Base-by-base conservation (phyloP, 2,113 vertebrate species). In the Chaetorhynchus papuensis region DNA sequence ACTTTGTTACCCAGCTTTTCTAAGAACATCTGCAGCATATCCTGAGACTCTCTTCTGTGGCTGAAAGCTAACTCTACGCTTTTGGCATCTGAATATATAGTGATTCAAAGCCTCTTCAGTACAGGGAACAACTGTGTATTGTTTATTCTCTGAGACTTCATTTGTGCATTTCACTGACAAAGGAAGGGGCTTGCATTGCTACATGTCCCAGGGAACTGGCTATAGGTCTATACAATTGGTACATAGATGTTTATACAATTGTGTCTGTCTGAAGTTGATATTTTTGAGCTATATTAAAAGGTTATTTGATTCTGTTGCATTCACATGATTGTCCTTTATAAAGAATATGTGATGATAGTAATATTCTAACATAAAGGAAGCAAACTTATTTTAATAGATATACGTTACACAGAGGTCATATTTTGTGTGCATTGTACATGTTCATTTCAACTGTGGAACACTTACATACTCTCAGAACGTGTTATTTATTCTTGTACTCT, bases 21-120 rank as follows among this genome's bases (percentile, higher is more conserved):
- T 59, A 37, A 87, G 83, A 86, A 89, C 89, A 92, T 93, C 93
- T 97, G 93, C 64, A 64, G 83, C 0, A 0, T 66, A 89, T 86
- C 76, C 80, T 89, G 64, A 83, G 79, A 90, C 23, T 76, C 31
- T 72, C 37, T 47, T 84, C 64, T 78, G 30, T 74, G 52, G 23
- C 64, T 91, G 49, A 93, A 94, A 83, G 61, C 2, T 12, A 94
- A 47, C 39, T 60, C 50, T 83, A 27, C 1, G 7, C 18, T 94
- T 88, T 83, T 37, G 68, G 79, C 41, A 82, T 86, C 77, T 93
- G 53, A 93, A 94, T 89, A 94, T 89, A 69, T 5, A 81, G 81
- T 23, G 54, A 94, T 83, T 93, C 90, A 93, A 71, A 89, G 47
- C 42, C 45, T 94, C 17, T 83, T 96, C 61, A 93, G 60, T 82